Evolutionary conservation across 2,888 invertebrate genomes (phyloP), one percentile per base, ranked within the genome.

Genomic region (Tetragonula carbonaria): DNA sequence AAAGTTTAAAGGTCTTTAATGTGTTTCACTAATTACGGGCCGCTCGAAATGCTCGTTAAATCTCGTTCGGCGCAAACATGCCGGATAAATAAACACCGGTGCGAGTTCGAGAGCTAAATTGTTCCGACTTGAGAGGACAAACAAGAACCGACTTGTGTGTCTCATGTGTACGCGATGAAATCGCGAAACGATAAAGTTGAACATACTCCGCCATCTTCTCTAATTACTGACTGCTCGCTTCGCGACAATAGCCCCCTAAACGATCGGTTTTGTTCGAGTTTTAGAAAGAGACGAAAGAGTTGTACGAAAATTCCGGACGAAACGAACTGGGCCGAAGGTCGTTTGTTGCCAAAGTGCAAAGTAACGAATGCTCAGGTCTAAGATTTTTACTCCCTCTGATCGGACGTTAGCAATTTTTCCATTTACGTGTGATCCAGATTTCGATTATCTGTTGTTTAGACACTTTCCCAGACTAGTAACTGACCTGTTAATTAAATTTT

Each of bases 61-160:
- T 65, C 38, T 65, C 33, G 33, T 65, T 65, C 21, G 18, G 13
- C 33, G 33, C 62, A 62, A 62, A 62, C 62, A 62, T 21, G 13
- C 13, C 33, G 33, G 28, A 53, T 28, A 72, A 59, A 72, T 59
- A 38, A 59, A 45, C 38, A 59, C 11, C 11, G 8, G 45, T 23
- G 16, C 21, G 23, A 11, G 45, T 50, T 59, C 57, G 18, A 59
- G 38, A 59, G 59, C 55, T 18, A 70, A 59, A 72, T 72, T 72
- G 72, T 59, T 72, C 59, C 72, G 72, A 59, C 45, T 72, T 59
- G 23, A 23, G 33, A 33, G 13, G 68, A 72, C 59, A 59, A 72
- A 72, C 59, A 23, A 38, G 62, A 21, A 73, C 21, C 21, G 62
- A 62, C 50, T 62, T 72, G 23, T 18, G 33, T 45, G 45, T 45